Conservation (phyloP, 2,113 vertebrate species). For the Gnathonemus echidnorhynchus region DNA sequence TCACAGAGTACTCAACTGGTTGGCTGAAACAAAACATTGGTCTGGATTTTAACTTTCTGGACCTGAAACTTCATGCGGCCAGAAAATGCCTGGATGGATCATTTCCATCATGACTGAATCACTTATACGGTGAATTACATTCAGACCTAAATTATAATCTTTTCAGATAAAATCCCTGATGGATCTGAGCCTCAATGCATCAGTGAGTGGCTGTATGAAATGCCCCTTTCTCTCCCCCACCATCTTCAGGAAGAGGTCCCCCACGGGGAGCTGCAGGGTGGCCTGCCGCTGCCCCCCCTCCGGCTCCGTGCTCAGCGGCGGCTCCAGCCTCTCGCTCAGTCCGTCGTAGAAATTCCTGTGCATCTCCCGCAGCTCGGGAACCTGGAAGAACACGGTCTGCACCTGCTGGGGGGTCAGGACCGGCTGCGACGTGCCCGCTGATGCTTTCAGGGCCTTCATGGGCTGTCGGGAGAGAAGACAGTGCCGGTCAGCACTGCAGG, state of each 20-base stretch:
- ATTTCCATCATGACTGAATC: not conserved
- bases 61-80: not conserved
- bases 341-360: constrained; percentile 50
- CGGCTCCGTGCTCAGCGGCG: not conserved
- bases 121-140: not conserved
- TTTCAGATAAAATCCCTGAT: not conserved
- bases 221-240: constrained; percentile 39
- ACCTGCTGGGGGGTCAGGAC: constrained; percentile 57
- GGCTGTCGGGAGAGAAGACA: constrained; percentile 42
- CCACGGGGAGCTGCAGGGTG: constrained; percentile 42
- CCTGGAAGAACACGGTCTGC: constrained; percentile 62
- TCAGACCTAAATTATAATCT: not conserved
- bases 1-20: too few species aligned
- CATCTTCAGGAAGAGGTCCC: constrained; percentile 59
- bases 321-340: constrained; percentile 43
- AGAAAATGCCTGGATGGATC: not conserved
- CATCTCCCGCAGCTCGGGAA: constrained; percentile 58
- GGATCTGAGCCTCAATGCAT: not conserved
- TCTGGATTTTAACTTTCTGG: too few species aligned
- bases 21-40: too few species aligned
- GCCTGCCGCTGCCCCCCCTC: not conserved
- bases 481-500: not conserved
- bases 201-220: not conserved
- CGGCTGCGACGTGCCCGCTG: constrained; percentile 64
- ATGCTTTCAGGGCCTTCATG: constrained; percentile 60